phyloP scores from a whole-genome alignment of 1,140 invertebrate species.

The Diorhabda elongata region DNA sequence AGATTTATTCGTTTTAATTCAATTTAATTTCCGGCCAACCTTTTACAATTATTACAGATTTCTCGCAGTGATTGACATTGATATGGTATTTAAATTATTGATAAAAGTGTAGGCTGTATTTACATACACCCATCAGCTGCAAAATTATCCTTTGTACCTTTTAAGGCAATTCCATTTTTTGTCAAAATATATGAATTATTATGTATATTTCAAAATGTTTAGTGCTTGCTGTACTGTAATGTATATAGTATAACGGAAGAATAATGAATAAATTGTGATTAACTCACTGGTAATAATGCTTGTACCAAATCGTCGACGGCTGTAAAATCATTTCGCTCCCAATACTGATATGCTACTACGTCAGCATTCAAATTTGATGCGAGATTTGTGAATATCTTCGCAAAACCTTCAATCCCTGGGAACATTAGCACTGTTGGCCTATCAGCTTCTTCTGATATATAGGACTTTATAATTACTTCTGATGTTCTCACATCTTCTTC shows the following conservation, averaged over 20 bases:
- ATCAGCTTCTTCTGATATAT: background rate
- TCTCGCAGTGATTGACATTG: too few species aligned
- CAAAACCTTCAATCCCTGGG: background rate
- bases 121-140: too few species aligned
- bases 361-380: background rate
- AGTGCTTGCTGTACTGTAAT: too few species aligned
- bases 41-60: too few species aligned
- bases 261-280: background rate
- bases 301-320: background rate
- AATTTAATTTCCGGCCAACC: too few species aligned
- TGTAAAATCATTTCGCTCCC: background rate
- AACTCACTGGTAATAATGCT: background rate
- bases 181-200: too few species aligned
- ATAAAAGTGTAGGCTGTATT: too few species aligned
- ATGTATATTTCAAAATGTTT: too few species aligned
- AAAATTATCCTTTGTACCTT: too few species aligned
- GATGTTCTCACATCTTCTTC: background rate
- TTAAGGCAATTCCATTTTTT: too few species aligned
- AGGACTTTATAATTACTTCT: background rate
- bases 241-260: background rate
- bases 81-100: too few species aligned
- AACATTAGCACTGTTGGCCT: background rate
- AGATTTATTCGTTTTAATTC: too few species aligned
- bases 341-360: background rate
- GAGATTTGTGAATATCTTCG: background rate